phyloP scores from a whole-genome alignment of 2,888 invertebrate species.

The Drosophila dives region DNA sequence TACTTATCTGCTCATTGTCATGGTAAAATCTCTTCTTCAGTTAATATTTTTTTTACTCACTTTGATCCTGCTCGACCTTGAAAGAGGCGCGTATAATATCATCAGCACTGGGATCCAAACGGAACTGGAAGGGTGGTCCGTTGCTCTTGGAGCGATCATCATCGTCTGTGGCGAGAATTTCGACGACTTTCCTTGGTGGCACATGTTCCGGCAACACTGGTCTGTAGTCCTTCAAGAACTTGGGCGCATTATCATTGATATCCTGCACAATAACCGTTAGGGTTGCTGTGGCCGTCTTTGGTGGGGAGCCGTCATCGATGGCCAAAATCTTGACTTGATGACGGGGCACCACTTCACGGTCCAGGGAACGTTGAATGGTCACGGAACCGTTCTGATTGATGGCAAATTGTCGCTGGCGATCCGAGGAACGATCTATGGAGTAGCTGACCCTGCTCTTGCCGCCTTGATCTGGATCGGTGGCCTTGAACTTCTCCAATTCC shows the following conservation, averaged over 20 bases:
- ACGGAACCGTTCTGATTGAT: conserved; percentile 98
- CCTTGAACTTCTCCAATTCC: conserved; percentile 96
- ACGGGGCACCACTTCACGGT: conserved; percentile 96
- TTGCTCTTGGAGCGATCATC: conserved; percentile 97
- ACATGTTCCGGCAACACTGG: conserved; percentile 97
- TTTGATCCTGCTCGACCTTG: conserved; percentile 98
- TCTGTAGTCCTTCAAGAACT: conserved; percentile 95
- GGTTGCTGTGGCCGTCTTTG: conserved; percentile 96
- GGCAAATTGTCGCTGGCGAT: conserved; percentile 96
- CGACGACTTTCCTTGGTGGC: conserved; percentile 95
- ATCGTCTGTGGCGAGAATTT: conserved; percentile 96
- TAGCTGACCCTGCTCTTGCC: conserved; percentile 96
- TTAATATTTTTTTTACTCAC: conserved; percentile 86
- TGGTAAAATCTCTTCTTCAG: not conserved
- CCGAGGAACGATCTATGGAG: conserved; percentile 96
- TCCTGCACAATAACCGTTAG: conserved; percentile 97
- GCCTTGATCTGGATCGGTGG: conserved; percentile 97
- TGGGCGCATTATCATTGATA: conserved; percentile 97
- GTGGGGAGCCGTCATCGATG: conserved; percentile 96
- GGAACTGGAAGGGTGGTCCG: conserved; percentile 98
- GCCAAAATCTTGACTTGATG: conserved; percentile 98
- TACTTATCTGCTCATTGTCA: not conserved
- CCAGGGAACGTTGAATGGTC: conserved; percentile 95
- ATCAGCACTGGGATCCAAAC: conserved; percentile 96
- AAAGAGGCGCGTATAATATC: conserved; percentile 97